Evolutionary conservation across 2,888 invertebrate species (phyloP).

Genomic region (Physocephala rufipes): DNA sequence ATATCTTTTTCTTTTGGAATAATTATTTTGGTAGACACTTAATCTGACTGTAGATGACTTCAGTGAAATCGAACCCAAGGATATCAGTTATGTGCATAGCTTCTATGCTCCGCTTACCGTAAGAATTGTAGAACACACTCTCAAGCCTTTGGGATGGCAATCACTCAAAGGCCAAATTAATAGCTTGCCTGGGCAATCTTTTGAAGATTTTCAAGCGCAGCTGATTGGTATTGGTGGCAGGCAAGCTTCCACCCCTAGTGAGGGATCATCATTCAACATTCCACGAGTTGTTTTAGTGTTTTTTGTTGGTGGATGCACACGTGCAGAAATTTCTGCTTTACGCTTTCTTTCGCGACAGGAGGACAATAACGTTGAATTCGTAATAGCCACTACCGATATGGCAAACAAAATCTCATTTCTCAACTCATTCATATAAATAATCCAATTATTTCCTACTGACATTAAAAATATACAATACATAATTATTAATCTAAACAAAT

Average conservation of each 20-base stretch:
- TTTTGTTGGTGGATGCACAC: conserved; percentile 97
- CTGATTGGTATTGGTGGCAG: conserved; percentile 70
- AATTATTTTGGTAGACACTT: conserved; percentile 69
- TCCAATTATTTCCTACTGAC: neutral
- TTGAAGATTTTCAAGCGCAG: conserved; percentile 73
- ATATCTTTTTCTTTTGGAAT: neutral
- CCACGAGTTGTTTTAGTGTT: conserved; percentile 83
- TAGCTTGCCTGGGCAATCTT: conserved; percentile 76
- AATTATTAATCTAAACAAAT: no score
- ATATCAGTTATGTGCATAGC: conserved; percentile 91
- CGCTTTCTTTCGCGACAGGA: conserved; percentile 80
- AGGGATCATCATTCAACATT: conserved; percentile 67
- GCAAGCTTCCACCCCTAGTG: conserved; percentile 70
- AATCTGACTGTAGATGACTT: conserved; percentile 89
- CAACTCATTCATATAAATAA: conserved; percentile 74
- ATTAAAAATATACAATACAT: neutral
- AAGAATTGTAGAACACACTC: conserved; percentile 82
- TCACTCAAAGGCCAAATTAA: conserved; percentile 84
- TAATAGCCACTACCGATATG: conserved; percentile 90
- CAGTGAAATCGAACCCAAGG: conserved; percentile 82
- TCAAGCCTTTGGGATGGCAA: conserved; percentile 80
- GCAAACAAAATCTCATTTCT: conserved; percentile 90
- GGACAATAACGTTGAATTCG: conserved; percentile 86
- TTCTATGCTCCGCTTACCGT: conserved; percentile 94
- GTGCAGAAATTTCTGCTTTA: conserved; percentile 87